Evolutionary conservation across 2,888 invertebrate genomes (phyloP), one percentile per base, ranked within the genome.

Genomic region (Microplitis deprimator): DNA sequence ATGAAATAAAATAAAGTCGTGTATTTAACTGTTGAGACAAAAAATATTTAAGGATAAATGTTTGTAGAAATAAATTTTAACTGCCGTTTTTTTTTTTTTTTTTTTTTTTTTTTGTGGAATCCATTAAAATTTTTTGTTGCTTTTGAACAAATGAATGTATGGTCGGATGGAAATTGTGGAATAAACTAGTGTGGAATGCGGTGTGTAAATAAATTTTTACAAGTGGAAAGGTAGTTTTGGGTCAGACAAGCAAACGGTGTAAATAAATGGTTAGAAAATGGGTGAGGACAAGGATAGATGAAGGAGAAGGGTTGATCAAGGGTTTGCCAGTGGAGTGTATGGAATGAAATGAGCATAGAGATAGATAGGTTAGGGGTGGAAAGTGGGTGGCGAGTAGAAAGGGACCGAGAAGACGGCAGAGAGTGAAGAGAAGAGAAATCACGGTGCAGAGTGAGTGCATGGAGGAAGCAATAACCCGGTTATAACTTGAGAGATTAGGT

Each of bases 401-500:
- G 76, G 64, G 67, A 73, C 68, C 41, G 72, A 70, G 65, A 50
- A 50, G 69, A 40, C 72, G 16, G 60, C 5, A 62, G 72, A 76
- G 74, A 50, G 75, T 75, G n/a, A 65, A 76, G 67, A 76, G 77
- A 60, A 72, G 82, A 83, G 79, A 77, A 79, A 82, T 80, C 82
- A 82, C 83, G 82, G 80, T 82, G 85, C 84, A 85, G 84, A 86
- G 87, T 84, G 85, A 88, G 87, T 87, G 87, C 88, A 88, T 86
- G 88, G 89, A 89, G 88, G 87, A 89, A 88, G 89, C 87, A 90
- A 90, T 90, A 90, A 90, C 89, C 88, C 85, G 87, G 89, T 90
- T 90, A 90, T 89, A 90, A 90, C 88, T 90, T 90, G 90, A 90
- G 90, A 90, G 90, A 90, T 90, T 90, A 90, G 90, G 89, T 90